Conservation (phyloP, 2,888 invertebrate species). For the Lasioglossum figueresi region DNA sequence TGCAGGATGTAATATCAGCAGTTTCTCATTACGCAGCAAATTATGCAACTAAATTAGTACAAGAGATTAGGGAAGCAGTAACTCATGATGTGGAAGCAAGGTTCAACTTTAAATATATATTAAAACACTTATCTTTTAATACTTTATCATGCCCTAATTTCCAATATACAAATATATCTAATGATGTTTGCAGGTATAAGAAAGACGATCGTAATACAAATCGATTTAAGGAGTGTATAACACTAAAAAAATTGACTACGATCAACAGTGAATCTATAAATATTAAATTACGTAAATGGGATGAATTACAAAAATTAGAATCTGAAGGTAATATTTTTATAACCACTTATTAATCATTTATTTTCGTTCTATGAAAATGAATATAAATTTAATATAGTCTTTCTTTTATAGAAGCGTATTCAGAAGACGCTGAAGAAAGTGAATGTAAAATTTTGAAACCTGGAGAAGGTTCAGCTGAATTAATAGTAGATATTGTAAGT, state of each 20-base stretch:
- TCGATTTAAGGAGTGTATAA: slow-evolving; percentile 81
- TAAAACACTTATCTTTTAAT: slow-evolving; percentile 18
- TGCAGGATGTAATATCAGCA: slow-evolving; percentile 88
- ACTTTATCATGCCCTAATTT: background rate
- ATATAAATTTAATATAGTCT: background rate
- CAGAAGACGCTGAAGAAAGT: slow-evolving; percentile 61
- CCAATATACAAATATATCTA: background rate
- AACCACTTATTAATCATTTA: background rate
- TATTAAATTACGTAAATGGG: slow-evolving; percentile 79
- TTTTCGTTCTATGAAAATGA: background rate
- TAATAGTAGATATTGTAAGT: slow-evolving; percentile 72
- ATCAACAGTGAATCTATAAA: slow-evolving; percentile 80
- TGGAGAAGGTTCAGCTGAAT: slow-evolving; percentile 83
- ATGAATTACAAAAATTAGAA: slow-evolving; percentile 65
- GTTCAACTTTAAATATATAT: slow-evolving; percentile 78
- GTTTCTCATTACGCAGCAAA: slow-evolving; percentile 89
- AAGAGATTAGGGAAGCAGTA: slow-evolving; percentile 88
- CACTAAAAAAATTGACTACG: slow-evolving; percentile 79
- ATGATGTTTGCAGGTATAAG: slow-evolving; percentile 74
- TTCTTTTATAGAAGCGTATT: slow-evolving; percentile 55
- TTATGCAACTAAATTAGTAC: slow-evolving; percentile 88
- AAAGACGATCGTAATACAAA: slow-evolving; percentile 68
- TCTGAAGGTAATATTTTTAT: slow-evolving; percentile 65
- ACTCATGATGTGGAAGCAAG: slow-evolving; percentile 87
- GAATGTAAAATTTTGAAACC: slow-evolving; percentile 72